These are phyloP conservation scores for Glaucidium brasilianum DNA, from an alignment of 2,113 vertebrate genomes.

Conservation along the genomic window DNA sequence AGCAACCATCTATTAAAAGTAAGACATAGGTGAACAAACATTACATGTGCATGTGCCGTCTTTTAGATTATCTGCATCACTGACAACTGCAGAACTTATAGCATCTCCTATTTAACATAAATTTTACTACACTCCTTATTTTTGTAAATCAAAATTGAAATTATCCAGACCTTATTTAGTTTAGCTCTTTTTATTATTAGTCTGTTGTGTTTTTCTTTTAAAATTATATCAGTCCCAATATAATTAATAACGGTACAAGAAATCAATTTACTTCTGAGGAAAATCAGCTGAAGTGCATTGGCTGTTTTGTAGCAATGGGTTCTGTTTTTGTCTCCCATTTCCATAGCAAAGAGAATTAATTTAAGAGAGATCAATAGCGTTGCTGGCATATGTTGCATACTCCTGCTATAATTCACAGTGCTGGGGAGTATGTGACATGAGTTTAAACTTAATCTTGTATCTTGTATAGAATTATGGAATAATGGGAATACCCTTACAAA, in stretches of 20 bases:
- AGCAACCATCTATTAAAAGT: not conserved
- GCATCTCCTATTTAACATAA: not conserved
- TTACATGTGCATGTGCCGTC: rapidly evolving
- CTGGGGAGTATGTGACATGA: not conserved
- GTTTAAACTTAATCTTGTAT: not conserved
- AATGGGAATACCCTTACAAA: not conserved
- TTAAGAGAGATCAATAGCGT: constrained; percentile 7
- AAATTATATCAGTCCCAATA: not conserved
- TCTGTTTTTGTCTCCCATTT: not conserved
- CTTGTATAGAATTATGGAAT: not conserved
- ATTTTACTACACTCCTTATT: not conserved
- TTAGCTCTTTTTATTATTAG: not conserved
- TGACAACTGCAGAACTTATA: not conserved
- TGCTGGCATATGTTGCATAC: not conserved
- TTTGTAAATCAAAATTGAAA: not conserved
- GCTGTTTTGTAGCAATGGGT: not conserved
- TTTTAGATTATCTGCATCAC: not conserved
- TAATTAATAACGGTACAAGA: not conserved
- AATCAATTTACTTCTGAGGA: not conserved
- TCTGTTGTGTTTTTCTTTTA: not conserved
- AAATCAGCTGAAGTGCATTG: not conserved
- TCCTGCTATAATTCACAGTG: not conserved
- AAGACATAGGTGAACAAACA: not conserved
- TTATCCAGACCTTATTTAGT: not conserved
- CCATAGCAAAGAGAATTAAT: constrained; percentile 43